Evolutionary conservation across 1,140 invertebrate genomes (phyloP).

Genomic region (Macrotrachela quadricornifera): DNA sequence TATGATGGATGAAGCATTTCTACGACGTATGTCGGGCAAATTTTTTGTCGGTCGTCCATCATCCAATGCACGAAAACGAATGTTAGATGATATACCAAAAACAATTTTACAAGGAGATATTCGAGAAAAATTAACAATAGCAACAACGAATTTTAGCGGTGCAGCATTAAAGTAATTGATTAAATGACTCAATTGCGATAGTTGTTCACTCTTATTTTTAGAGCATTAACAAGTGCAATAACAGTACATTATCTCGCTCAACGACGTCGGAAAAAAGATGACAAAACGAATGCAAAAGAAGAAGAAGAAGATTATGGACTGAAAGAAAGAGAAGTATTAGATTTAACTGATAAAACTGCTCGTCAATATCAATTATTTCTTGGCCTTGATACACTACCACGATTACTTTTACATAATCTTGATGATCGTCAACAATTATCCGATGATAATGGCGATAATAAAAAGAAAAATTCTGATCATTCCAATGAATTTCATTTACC

Average conservation of each 20-base stretch:
- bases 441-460: too few relatives aligned
- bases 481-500: too few relatives aligned
- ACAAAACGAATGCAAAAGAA: neutral
- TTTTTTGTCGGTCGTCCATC: neutral
- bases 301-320: too few relatives aligned
- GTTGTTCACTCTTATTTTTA: too few relatives aligned
- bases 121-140: neutral
- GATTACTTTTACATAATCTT: neutral
- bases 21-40: neutral
- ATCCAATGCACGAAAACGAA: too few relatives aligned
- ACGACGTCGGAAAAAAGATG: too few relatives aligned
- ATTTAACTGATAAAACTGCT: neutral
- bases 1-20: neutral
- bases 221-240: too few relatives aligned
- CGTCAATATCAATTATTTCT: neutral
- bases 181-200: neutral
- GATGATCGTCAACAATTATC: too few relatives aligned
- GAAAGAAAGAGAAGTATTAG: neutral
- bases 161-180: neutral
- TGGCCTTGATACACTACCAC: neutral
- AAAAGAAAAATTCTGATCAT: too few relatives aligned
- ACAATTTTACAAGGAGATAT: too few relatives aligned
- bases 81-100: too few relatives aligned
- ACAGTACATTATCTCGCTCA: too few relatives aligned
- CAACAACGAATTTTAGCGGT: slow-evolving; percentile 1